Evolutionary conservation across 2,888 invertebrate genomes (phyloP).

Genomic region (Tanypteryx hageni): DNA sequence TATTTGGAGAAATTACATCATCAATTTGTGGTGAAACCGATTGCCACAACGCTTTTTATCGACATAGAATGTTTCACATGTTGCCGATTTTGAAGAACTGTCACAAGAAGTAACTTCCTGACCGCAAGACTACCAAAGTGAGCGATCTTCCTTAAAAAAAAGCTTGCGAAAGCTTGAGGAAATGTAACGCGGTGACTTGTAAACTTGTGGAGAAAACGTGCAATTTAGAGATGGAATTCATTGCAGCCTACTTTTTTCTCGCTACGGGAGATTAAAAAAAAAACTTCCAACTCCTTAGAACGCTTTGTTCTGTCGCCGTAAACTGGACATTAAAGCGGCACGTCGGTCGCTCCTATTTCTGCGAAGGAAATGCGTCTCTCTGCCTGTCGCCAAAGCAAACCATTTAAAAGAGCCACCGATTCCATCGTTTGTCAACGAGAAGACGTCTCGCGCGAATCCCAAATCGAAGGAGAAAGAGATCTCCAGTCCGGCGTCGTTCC

Average conservation of each 20-base stretch:
- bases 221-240: neutral
- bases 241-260: neutral
- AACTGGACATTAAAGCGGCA: neutral
- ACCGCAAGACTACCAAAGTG: too few relatives aligned
- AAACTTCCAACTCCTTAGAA: slow-evolving; percentile 11
- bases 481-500: neutral
- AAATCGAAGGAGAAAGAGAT: neutral
- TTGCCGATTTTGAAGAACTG: too few relatives aligned
- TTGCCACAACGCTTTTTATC: too few relatives aligned
- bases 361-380: too few relatives aligned
- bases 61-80: too few relatives aligned
- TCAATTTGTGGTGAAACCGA: too few relatives aligned
- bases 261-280: neutral
- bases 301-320: neutral
- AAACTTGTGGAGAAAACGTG: neutral
- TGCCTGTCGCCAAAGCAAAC: too few relatives aligned
- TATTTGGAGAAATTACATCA: too few relatives aligned
- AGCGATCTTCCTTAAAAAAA: too few relatives aligned
- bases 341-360: too few relatives aligned
- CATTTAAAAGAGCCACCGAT: neutral
- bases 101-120: too few relatives aligned
- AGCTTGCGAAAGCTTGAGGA: neutral
- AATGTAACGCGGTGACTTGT: neutral
- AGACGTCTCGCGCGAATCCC: neutral
- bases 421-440: neutral